These are phyloP conservation scores for Aporophyla lueneburgensis DNA, from an alignment of 2,888 invertebrate genomes.

Conservation along the genomic window DNA sequence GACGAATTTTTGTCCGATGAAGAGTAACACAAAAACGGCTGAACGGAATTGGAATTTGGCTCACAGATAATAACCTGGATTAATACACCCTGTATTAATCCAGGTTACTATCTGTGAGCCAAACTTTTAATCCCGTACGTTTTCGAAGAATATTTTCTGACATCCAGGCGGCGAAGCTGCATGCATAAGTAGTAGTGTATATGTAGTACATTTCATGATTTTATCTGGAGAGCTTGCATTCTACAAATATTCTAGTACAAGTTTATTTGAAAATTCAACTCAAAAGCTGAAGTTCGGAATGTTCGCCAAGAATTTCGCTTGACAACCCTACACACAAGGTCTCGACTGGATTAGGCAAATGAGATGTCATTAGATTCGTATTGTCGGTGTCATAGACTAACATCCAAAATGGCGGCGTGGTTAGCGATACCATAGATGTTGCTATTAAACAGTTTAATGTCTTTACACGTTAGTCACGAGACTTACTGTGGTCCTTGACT, in stretches of 20 bases:
- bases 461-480: not conserved
- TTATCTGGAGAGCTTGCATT: not conserved
- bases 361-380: constrained; percentile 55
- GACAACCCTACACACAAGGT: constrained; percentile 38
- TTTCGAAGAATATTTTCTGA: not conserved
- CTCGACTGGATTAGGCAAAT: constrained; percentile 53
- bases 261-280: not conserved
- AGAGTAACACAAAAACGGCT: no score
- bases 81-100: no score
- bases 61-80: not conserved
- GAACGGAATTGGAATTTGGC: no score
- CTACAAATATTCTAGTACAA: not conserved
- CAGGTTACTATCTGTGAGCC: no score
- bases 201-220: not conserved
- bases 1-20: no score
- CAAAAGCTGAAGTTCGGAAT: not conserved
- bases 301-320: not conserved
- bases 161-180: no score
- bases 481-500: not conserved
- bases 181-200: not conserved
- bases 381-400: constrained; percentile 42
- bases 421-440: constrained; percentile 17
- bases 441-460: constrained; percentile 22
- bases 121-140: not conserved
- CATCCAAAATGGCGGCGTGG: constrained; percentile 32